Base-by-base conservation (phyloP, 2,113 vertebrate species). In the Phoenicopterus ruber region DNA sequence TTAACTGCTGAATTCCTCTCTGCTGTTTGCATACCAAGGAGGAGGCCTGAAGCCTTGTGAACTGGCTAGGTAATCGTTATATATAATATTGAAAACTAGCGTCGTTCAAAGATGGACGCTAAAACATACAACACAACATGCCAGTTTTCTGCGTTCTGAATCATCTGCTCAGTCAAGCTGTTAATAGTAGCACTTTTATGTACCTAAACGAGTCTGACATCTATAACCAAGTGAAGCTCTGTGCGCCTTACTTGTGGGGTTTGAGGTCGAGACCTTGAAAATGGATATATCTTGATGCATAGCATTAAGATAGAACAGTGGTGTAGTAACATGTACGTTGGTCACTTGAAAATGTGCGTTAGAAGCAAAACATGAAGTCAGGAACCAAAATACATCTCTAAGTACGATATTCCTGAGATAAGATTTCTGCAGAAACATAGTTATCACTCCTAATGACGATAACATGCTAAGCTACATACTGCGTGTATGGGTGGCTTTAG, bases 261-360 rank as follows among this genome's bases (percentile, higher is more conserved):
- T 42, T 71, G 86, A 71, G 50, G n/a, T 38, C 25, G 42, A 70
- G 13, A 21, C 49, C 11, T 47, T 50, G 29, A 34, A 74, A 94
- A 70, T 16, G 13, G 20, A 5, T 38, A 1, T 62, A 31, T 38
- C 11, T 49, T 91, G 32, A 28, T 31, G 44, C 9, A 24, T 17
- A 62, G 9, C 31, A 18, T 10, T 44, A 50, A 63, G 26, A 26
- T 9, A 15, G 36, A 63, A 7, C 44, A 46, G 32, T n/a, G 11
- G 26, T 57, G 15, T 16, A 11, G 44, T 11, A 74, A 47, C 13
- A 6, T 0, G 0, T 24, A 13, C 1, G 1, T 22, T 4, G 8
- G 17, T 44, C 7, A 7, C 1, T 42, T 82, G 57, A 24, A 85
- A 74, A 65, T 5, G 17, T 4, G 13, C 0, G 0, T 52, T 66